Percentiles rank a stretch among this genome's conserved stretches.
These are phyloP conservation scores for Neogobius melanostomus DNA, from an alignment of 2,113 vertebrate species.

Conservation along the genomic window DNA sequence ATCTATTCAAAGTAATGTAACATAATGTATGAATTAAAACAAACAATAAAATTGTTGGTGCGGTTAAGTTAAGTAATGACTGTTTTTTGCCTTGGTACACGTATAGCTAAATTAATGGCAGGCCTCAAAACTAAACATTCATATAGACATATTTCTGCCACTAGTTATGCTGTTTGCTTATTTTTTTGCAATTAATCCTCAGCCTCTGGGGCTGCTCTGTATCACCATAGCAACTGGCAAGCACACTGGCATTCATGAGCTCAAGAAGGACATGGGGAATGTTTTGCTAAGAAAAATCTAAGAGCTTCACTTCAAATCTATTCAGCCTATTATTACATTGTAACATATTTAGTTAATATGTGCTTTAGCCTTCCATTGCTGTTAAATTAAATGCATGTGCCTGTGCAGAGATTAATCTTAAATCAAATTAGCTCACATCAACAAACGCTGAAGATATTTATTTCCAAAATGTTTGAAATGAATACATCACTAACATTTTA, in stretches of 20 bases:
- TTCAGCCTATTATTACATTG: background rate
- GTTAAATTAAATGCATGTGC: background rate
- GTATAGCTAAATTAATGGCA: background rate
- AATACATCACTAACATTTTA: no score
- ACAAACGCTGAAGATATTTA: no score
- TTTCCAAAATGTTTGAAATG: no score
- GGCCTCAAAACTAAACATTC: background rate
- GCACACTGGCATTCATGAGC: background rate
- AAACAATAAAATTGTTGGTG: no score
- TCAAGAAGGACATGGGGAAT: background rate
- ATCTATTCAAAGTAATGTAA: no score
- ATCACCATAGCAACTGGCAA: conserved; percentile 17
- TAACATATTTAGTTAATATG: background rate
- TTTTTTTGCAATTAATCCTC: background rate
- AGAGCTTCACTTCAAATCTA: background rate
- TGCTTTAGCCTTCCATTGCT: background rate
- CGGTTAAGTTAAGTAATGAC: no score
- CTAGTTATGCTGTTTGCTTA: background rate
- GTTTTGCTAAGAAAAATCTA: background rate
- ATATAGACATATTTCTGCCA: background rate
- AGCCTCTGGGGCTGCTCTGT: background rate
- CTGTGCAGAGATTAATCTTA: no score
- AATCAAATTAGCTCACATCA: no score
- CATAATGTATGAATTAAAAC: no score
- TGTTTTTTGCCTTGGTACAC: background rate